Evolutionary conservation across 1,140 invertebrate genomes (phyloP), one percentile per base, ranked within the genome.

Genomic region (Drosophila ananassae): DNA sequence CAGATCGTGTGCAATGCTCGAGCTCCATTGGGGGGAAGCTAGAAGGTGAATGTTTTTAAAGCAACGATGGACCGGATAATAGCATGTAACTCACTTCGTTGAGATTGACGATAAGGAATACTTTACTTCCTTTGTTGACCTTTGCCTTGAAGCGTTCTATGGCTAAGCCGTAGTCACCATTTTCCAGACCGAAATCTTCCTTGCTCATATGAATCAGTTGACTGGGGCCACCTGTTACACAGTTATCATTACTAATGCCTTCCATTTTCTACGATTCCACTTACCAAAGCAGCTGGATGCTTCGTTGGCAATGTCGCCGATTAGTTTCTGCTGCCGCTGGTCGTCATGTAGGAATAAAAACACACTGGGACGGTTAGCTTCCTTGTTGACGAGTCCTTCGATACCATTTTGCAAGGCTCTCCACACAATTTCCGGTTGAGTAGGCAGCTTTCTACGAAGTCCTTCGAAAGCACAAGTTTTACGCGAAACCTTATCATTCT

Each of bases 1-100:
- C 90, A 91, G 46, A 91, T 91, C 0, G 77, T 62, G 46, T 91
- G 90, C 21, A 91, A 50, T 4, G 90, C 90, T 5, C 74, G 71
- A 0, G 89, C 90, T 4, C 82, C 59, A 22, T 58, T 74, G 0
- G 77, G 62, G 0, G 90, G 73, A 47, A 91, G 85, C 90, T 91
- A 28, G 17, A 2, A 24, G 13, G 10, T 2, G 22, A 32, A 7
- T 3, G 0, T 13, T n/a, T 13, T 9, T 24, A 41, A 21, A 47
- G 5, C 9, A 5, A 46, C 9, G 6, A 13, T 2, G 5, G 1
- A 5, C 0, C 8, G 12, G 1, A 48, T 10, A 8, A 3, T 0
- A 1, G 8, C 2, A 32, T 9, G n/a, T 1, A 7, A 63, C 66
- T 77, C 47, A 83, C 90, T 25, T 90, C 73, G 50, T 91, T 91